Base-by-base conservation (phyloP, 2,113 vertebrate species). In the Ornithorhynchus anatinus region DNA sequence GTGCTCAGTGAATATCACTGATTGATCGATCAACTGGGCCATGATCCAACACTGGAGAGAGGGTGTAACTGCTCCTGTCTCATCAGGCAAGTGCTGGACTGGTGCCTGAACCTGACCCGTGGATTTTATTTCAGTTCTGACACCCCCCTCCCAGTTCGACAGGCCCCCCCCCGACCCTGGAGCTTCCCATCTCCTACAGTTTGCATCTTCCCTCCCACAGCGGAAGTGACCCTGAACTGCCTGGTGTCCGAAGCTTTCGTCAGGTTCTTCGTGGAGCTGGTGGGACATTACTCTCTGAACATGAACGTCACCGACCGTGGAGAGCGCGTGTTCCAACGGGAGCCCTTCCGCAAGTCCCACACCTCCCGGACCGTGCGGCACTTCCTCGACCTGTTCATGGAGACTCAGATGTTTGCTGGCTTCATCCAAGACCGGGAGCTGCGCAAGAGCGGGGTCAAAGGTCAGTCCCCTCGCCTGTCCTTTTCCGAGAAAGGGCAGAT, bases 361-460 rank as follows among this genome's bases (percentile, higher is more conserved):
- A 94, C 90, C 3, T 99, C 98, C 1, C 94, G 95, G 1, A 95
- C 88, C 2, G 94, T 94, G 7, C 94, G 96, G 4, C 95, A 95
- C 65, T 97, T 99, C 85, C 91, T 99, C 84, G 97, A 96, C 81
- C 92, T 96, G 80, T 99, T 99, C 90, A 99, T 99, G 98, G 97
- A 99, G 33, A 99, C 98, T 0, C 97, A 99, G 88, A 99, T 99
- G 98, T 99, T 99, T 13, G 96, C 98, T 0, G 97, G 97, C 31
- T 99, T 99, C 89, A 95, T 98, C 80, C 98, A 99, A 75, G 98
- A 99, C 84, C 92, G 96, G 47, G 98, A 99, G 82, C 95, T 99
- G 27, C 90, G 95, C 52, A 97, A 96, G 84, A 96, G 85, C 32
- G 81, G 86, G 9, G 94, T 88, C 38, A 96, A 91, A 96, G 98